Conservation (phyloP, 2,888 invertebrate species). For the Flexamia atlantica region DNA sequence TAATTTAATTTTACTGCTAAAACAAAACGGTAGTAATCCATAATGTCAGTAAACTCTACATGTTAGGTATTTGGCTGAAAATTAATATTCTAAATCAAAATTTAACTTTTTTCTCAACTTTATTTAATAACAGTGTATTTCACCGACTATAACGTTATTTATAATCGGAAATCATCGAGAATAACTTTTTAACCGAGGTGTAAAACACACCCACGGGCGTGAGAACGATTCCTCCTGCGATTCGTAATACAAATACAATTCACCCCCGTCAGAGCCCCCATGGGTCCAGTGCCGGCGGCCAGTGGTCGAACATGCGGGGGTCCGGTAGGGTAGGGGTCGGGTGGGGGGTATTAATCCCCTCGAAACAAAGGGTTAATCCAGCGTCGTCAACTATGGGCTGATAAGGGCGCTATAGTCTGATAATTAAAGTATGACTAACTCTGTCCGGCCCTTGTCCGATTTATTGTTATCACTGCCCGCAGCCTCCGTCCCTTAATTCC, state of each 20-base stretch:
- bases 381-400: conserved; percentile 43
- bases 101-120: too few species aligned
- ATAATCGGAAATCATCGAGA: too few species aligned
- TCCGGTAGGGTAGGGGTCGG: conserved; percentile 1
- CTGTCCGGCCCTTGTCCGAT: conserved; percentile 8
- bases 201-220: too few species aligned
- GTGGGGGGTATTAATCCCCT: conserved; percentile 37
- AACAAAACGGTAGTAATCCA: too few species aligned
- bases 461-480: conserved; percentile 54
- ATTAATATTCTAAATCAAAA: too few species aligned
- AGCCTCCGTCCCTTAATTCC: conserved; percentile 21
- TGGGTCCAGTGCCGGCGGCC: conserved; percentile 5
- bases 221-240: neutral
- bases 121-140: too few species aligned
- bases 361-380: conserved; percentile 56
- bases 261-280: conserved; percentile 10
- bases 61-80: too few species aligned
- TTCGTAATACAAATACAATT: conserved; percentile 25
- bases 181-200: too few species aligned
- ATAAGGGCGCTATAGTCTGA: conserved; percentile 57
- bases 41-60: too few species aligned
- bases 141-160: too few species aligned
- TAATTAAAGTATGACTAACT: conserved; percentile 55
- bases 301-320: conserved; percentile 27
- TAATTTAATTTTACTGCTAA: too few species aligned